phyloP scores from a whole-genome alignment of 2,888 invertebrate species.

The Leucophenga montana region DNA sequence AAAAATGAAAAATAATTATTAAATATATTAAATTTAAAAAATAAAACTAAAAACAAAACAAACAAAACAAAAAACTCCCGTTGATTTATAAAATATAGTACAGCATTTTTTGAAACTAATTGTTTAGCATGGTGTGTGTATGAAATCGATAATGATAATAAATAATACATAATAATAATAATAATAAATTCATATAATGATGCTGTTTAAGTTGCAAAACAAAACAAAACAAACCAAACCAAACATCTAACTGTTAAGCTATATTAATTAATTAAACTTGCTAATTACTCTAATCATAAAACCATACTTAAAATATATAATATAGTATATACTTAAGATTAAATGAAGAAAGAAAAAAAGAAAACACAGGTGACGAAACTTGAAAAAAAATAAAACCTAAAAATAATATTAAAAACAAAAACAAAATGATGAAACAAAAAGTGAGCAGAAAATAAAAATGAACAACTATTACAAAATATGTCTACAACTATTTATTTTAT shows the following conservation, averaged over 20 bases:
- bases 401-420: conserved; percentile 44
- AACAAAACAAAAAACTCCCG: not conserved
- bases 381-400: conserved; percentile 43
- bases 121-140: no score
- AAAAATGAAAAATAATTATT: conserved; percentile 31
- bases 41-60: not conserved
- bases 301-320: conserved; percentile 56
- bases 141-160: no score
- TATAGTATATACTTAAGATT: conserved; percentile 51
- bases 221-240: conserved; percentile 4
- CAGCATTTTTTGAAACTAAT: no score
- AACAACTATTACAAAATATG: conserved; percentile 34
- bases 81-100: no score
- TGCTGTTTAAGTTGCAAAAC: not conserved
- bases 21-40: conserved; percentile 3
- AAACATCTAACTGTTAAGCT: conserved; percentile 54
- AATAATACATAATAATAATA: no score
- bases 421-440: conserved; percentile 14
- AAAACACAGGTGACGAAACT: conserved; percentile 46
- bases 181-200: no score
- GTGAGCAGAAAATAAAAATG: conserved; percentile 25
- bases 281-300: conserved; percentile 62
- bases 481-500: not conserved
- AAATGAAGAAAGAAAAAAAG: conserved; percentile 36
- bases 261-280: conserved; percentile 51